Conservation (phyloP, 2,888 invertebrate genomes). For the Pasiphila rectangulata region DNA sequence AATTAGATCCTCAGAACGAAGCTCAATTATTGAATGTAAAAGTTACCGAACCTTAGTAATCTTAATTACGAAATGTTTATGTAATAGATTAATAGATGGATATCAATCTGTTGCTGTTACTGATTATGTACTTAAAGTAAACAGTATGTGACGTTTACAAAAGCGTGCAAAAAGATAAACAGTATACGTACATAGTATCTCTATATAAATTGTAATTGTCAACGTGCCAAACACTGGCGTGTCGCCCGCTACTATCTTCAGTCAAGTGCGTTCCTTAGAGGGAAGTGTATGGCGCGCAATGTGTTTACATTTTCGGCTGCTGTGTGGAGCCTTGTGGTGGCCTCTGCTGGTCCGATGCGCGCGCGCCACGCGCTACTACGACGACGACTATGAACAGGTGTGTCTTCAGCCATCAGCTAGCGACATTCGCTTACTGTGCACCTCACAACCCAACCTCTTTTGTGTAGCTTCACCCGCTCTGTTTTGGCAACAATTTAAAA, state of each 20-base stretch:
- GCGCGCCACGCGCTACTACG: conserved; percentile 64
- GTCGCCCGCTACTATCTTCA: conserved; percentile 73
- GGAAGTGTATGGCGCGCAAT: conserved; percentile 78
- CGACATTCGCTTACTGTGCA: conserved; percentile 62
- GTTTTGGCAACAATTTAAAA: conserved; percentile 54
- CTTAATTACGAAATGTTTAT: conserved; percentile 6
- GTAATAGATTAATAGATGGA: conserved; percentile 2
- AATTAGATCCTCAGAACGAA: conserved; percentile 10
- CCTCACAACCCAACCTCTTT: conserved; percentile 51
- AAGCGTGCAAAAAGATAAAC: conserved; percentile 66
- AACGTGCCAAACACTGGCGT: conserved; percentile 68
- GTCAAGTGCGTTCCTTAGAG: conserved; percentile 75
- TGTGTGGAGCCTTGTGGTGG: conserved; percentile 78
- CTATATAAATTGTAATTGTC: conserved; percentile 57
- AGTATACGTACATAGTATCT: conserved; percentile 42
- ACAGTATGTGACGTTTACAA: conserved; percentile 46
- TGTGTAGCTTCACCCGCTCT: conserved; percentile 63
- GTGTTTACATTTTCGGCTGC: conserved; percentile 77
- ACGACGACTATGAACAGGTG: conserved; percentile 79
- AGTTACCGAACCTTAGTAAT: neutral
- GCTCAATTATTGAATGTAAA: no score
- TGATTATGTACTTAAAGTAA: conserved; percentile 20
- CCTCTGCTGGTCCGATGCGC: conserved; percentile 72
- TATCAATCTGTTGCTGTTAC: conserved; percentile 7
- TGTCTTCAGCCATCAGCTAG: conserved; percentile 50